phyloP scores from a whole-genome alignment of 2,797 vertebrate species.

The Pampus argenteus region DNA sequence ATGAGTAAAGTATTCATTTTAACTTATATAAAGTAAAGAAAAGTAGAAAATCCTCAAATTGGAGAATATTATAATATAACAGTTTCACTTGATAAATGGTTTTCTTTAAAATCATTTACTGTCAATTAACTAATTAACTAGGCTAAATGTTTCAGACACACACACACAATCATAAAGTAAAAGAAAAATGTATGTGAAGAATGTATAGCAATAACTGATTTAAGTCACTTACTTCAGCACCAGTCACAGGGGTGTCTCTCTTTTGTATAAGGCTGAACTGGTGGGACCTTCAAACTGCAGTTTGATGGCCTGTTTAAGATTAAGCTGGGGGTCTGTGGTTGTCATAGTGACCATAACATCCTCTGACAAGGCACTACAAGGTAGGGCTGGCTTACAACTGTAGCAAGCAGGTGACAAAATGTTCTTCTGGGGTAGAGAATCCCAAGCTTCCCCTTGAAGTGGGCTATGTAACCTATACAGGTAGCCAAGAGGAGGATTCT shows the following conservation, averaged over 20 bases:
- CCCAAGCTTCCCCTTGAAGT: slow-evolving; percentile 73
- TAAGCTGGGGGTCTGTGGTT: slow-evolving; percentile 85
- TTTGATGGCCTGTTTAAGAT: slow-evolving; percentile 89
- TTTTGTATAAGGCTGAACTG: slow-evolving; percentile 84
- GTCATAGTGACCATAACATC: slow-evolving; percentile 76
- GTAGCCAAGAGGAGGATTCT: slow-evolving; percentile 79
- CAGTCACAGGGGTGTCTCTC: slow-evolving; percentile 87
- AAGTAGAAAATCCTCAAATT: not conserved
- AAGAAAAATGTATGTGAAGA: slow-evolving; percentile 3
- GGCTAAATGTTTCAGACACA: not conserved
- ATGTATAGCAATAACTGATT: not conserved
- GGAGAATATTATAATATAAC: slow-evolving; percentile 9
- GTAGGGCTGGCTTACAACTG: slow-evolving; percentile 61
- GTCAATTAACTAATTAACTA: not conserved
- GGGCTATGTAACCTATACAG: slow-evolving; percentile 74
- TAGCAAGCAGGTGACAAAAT: slow-evolving; percentile 70
- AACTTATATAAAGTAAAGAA: not conserved
- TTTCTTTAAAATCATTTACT: slow-evolving; percentile 9
- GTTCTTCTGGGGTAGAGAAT: slow-evolving; percentile 71
- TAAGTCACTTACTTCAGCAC: slow-evolving; percentile 33
- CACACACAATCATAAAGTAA: not conserved
- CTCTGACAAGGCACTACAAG: slow-evolving; percentile 80
- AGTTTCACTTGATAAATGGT: slow-evolving; percentile 16
- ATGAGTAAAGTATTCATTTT: not conserved
- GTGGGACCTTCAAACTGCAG: slow-evolving; percentile 90